Conservation (phyloP, 2,888 invertebrate species). For the Lycocerus yunnanus region DNA sequence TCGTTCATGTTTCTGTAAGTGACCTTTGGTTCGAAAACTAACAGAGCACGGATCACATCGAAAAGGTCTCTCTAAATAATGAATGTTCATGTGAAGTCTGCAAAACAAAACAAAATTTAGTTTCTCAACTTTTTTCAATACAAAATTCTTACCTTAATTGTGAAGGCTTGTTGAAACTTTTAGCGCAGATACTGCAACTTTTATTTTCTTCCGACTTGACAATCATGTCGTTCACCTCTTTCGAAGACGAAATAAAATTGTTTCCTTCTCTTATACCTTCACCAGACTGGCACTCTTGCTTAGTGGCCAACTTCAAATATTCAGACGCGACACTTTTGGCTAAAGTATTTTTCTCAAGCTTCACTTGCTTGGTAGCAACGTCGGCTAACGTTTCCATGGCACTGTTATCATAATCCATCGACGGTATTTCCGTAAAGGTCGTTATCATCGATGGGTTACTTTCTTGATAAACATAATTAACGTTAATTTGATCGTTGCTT, state of each 20-base stretch:
- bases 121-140: neutral
- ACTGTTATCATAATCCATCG: slow-evolving; percentile 51
- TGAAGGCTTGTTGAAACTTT: slow-evolving; percentile 89
- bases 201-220: slow-evolving; percentile 56
- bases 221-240: slow-evolving; percentile 52
- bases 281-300: slow-evolving; percentile 46
- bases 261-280: slow-evolving; percentile 37
- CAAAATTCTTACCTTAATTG: slow-evolving; percentile 66
- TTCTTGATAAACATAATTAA: slow-evolving; percentile 33
- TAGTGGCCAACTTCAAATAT: slow-evolving; percentile 65
- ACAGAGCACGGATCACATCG: slow-evolving; percentile 91
- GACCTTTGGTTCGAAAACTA: slow-evolving; percentile 88
- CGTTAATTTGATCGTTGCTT: slow-evolving; percentile 23
- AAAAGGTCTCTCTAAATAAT: slow-evolving; percentile 91
- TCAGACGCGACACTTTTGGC: slow-evolving; percentile 71
- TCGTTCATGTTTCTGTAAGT: slow-evolving; percentile 90
- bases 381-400: slow-evolving; percentile 57
- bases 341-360: slow-evolving; percentile 54
- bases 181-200: slow-evolving; percentile 75
- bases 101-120: slow-evolving; percentile 37
- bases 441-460: slow-evolving; percentile 14
- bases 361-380: slow-evolving; percentile 54
- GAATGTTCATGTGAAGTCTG: slow-evolving; percentile 88
- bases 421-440: slow-evolving; percentile 20
- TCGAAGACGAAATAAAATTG: slow-evolving; percentile 39